Conservation (phyloP, 2,888 invertebrate genomes). For the Tachina lurida region DNA sequence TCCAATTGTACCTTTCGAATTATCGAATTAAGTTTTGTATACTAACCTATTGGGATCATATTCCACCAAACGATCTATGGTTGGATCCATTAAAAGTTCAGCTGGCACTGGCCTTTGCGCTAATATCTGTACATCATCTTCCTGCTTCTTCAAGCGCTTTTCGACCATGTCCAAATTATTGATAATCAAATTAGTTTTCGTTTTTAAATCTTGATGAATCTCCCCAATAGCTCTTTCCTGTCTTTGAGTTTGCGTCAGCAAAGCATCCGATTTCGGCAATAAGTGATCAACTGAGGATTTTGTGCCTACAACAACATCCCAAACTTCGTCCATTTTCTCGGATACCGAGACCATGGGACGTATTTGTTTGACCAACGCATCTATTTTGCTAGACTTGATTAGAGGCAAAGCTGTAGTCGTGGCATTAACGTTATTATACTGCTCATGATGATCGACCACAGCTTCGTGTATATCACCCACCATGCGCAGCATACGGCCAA, state of each 20-base stretch:
- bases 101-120: slow-evolving; percentile 90
- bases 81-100: slow-evolving; percentile 89
- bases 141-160: slow-evolving; percentile 91
- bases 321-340: slow-evolving; percentile 95
- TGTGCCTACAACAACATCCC: slow-evolving; percentile 94
- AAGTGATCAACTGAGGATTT: slow-evolving; percentile 94
- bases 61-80: slow-evolving; percentile 90
- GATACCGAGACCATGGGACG: slow-evolving; percentile 93
- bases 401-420: slow-evolving; percentile 86
- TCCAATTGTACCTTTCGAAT: background rate
- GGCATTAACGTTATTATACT: slow-evolving; percentile 82
- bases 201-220: slow-evolving; percentile 91
- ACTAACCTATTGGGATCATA: slow-evolving; percentile 88
- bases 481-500: slow-evolving; percentile 90
- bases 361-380: slow-evolving; percentile 91
- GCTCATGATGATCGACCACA: slow-evolving; percentile 89
- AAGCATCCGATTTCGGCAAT: slow-evolving; percentile 93
- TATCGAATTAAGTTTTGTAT: background rate
- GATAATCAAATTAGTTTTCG: slow-evolving; percentile 93
- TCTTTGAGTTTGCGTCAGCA: slow-evolving; percentile 92
- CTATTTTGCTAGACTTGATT: slow-evolving; percentile 89
- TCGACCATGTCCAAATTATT: slow-evolving; percentile 94
- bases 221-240: slow-evolving; percentile 94
- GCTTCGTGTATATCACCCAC: slow-evolving; percentile 92
- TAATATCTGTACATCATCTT: slow-evolving; percentile 90